Percentiles rank a stretch among this genome's conserved stretches.
phyloP scores from a whole-genome alignment of 2,888 invertebrate species.

The Nomada fabriciana region DNA sequence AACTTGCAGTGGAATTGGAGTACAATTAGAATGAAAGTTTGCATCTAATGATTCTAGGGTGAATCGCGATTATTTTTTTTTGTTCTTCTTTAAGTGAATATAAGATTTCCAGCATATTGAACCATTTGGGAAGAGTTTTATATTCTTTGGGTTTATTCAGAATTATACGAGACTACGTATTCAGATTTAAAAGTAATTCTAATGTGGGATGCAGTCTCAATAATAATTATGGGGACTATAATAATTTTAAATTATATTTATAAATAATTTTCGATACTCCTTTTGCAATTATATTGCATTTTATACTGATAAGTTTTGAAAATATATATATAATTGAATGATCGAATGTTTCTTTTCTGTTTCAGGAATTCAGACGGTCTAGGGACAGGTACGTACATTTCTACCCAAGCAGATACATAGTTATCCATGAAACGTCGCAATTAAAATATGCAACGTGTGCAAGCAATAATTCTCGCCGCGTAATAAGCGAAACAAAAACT shows the following conservation, averaged over 20 bases:
- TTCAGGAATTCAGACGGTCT: constrained; percentile 74
- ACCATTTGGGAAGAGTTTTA: too few species aligned
- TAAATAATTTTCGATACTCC: too few species aligned
- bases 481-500: neutral
- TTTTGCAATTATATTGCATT: neutral
- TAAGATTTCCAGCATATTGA: neutral
- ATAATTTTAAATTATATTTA: too few species aligned
- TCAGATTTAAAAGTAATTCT: neutral
- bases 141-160: neutral
- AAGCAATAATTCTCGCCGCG: constrained; percentile 6
- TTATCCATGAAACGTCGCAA: constrained; percentile 16
- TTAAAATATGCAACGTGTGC: constrained; percentile 12
- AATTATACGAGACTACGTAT: neutral
- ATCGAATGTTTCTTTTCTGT: constrained; percentile 46
- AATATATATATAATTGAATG: neutral
- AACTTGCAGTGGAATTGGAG: neutral
- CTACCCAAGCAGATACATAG: neutral
- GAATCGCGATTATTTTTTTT: neutral
- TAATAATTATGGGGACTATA: too few species aligned
- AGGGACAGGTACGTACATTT: constrained; percentile 69
- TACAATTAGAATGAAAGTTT: neutral
- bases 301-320: too few species aligned
- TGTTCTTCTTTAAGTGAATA: neutral
- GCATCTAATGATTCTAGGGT: neutral
- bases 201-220: too few species aligned